Base-by-base conservation (phyloP, 2,888 invertebrate genomes). In the Cryptocheilus praepositus region DNA sequence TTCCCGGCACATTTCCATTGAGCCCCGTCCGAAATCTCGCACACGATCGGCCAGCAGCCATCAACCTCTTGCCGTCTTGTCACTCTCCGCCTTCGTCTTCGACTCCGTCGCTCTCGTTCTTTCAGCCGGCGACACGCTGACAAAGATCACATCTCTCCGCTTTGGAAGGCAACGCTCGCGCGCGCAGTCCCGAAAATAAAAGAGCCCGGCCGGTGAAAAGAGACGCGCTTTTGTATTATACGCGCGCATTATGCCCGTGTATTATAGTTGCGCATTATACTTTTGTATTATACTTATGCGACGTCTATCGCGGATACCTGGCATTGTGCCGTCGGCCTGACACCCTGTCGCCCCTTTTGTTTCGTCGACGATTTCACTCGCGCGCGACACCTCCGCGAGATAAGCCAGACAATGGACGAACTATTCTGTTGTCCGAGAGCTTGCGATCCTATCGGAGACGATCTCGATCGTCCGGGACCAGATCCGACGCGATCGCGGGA, bases 351-450 rank as follows among this genome's bases (percentile, higher is more conserved):
- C 76, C 64, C 71, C 73, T 71, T 73, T 81, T 81, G 81, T 81
- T 81, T 81, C 78, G 74, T 68, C 75, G 76, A 81, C 81, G 79
- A 80, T 81, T 81, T 78, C 79, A 81, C 75, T 74, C 73, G 74
- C 68, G 81, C 65, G 73, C 71, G 81, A 81, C 81, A 81, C 79
- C 76, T 78, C 58, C 70, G 63, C 58, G 63, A 72, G 79, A 79
- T 79, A 77, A 77, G 72, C 76, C 73, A 68, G 71, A 81, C 81
- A 80, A 79, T 79, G 70, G 63, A 59, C 57, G 73, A 56, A 64
- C 36, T 11, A 36, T 65, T 68, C 71, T 67, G 71, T 65, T 79
- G 74, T 57, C 44, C 56, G 13, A 36, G 11, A 36, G 36, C 13
- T 7, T 36, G 36, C 71, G 79, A 78, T 79, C 79, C 68, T 78